Evolutionary conservation across 2,113 vertebrate genomes (phyloP).

Genomic region (Myotis brandtii): DNA sequence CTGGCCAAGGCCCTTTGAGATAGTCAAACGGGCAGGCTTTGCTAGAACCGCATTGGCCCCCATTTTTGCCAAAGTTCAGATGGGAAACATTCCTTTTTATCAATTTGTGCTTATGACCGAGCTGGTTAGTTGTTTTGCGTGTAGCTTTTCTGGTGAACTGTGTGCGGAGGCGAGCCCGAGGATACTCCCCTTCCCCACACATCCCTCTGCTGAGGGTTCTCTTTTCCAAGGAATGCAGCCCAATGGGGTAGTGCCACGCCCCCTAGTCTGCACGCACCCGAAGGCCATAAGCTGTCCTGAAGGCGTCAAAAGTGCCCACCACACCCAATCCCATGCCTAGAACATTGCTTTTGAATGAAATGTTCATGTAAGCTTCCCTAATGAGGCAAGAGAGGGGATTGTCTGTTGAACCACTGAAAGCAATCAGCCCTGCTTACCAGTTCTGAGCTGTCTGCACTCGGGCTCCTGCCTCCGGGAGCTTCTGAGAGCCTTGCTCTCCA

Average conservation of each 20-base stretch:
- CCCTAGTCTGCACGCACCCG: not conserved
- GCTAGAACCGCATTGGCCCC: not conserved
- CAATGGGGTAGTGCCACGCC: not conserved
- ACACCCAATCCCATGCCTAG: not conserved
- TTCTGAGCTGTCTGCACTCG: not conserved
- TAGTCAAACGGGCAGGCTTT: not conserved
- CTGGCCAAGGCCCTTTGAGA: not conserved
- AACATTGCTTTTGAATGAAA: not conserved
- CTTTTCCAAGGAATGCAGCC: not conserved
- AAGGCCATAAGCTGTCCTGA: not conserved
- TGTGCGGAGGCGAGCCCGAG: too few relatives aligned
- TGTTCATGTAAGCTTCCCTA: not conserved
- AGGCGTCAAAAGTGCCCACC: not conserved
- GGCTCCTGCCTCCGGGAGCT: not conserved
- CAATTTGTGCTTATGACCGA: not conserved
- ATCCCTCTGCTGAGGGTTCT: not conserved
- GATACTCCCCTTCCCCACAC: not conserved
- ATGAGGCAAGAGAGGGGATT: not conserved
- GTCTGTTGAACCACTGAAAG: not conserved
- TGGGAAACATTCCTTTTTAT: not conserved
- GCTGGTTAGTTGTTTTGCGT: not conserved
- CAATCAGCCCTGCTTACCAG: not conserved
- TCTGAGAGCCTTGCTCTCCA: not conserved
- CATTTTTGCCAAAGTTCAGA: not conserved
- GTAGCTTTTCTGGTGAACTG: not conserved